These are phyloP conservation scores for Drosophila monieri DNA, from an alignment of 2,888 invertebrate genomes.

Conservation along the genomic window DNA sequence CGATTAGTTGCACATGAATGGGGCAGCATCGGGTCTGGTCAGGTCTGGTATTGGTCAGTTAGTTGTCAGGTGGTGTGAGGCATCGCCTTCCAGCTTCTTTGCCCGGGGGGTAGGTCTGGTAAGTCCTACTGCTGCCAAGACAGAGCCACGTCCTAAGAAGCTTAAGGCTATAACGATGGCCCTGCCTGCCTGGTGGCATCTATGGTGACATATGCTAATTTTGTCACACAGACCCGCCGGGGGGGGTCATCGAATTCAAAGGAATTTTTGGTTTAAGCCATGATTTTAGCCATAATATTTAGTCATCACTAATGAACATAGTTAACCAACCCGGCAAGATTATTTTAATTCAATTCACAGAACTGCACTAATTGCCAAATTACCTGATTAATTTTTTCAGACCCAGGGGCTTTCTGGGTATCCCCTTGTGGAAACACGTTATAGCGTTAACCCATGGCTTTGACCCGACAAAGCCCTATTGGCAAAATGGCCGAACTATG, in stretches of 20 bases:
- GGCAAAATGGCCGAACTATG: constrained; percentile 31
- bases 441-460: constrained; percentile 8
- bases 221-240: neutral
- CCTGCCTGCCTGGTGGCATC: constrained; percentile 7
- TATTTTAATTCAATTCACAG: neutral
- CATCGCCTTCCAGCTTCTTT: neutral
- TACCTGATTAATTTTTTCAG: neutral
- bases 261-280: neutral
- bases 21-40: constrained; percentile 22
- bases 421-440: neutral
- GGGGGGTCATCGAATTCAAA: neutral
- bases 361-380: constrained; percentile 1
- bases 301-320: neutral
- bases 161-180: constrained; percentile 38
- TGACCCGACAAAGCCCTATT: constrained; percentile 28
- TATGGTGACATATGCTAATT: constrained; percentile 1
- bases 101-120: neutral
- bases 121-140: constrained; percentile 1
- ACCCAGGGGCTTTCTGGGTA: neutral
- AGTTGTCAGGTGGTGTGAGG: neutral
- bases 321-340: neutral
- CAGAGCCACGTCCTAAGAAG: constrained; percentile 62
- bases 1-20: constrained; percentile 72
- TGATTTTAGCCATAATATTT: too few species aligned
- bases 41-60: neutral